phyloP scores from a whole-genome alignment of 2,888 invertebrate genomes.

The Eueremaeus valkanovi region DNA sequence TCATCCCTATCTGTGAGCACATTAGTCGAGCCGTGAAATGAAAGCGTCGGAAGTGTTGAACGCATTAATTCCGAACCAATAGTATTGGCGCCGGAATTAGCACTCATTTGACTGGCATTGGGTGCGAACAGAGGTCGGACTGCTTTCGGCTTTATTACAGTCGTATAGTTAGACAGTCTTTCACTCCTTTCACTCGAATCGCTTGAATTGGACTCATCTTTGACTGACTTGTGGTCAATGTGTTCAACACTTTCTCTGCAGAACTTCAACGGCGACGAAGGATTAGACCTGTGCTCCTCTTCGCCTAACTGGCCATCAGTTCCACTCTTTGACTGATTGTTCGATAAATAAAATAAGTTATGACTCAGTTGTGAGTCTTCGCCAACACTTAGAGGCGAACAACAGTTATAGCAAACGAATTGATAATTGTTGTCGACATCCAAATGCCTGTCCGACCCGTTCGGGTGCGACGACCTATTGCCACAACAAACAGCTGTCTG shows the following conservation, averaged over 20 bases:
- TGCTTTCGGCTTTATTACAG: slow-evolving; percentile 46
- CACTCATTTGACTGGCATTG: neutral
- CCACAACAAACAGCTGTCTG: neutral
- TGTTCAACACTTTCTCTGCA: slow-evolving; percentile 6
- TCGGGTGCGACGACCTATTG: neutral
- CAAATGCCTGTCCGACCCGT: neutral
- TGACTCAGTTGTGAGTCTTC: slow-evolving; percentile 14
- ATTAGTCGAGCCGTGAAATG: slow-evolving; percentile 24
- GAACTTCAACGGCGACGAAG: slow-evolving; percentile 20
- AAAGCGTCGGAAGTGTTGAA: slow-evolving; percentile 5
- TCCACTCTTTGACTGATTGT: neutral
- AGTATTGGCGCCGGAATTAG: neutral
- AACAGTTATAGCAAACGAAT: slow-evolving; percentile 25
- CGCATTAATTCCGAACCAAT: neutral
- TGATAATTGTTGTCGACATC: slow-evolving; percentile 2
- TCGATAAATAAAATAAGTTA: slow-evolving; percentile 18
- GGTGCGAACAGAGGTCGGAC: slow-evolving; percentile 39
- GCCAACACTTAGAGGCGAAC: slow-evolving; percentile 21
- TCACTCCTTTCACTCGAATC: neutral
- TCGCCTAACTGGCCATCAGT: neutral
- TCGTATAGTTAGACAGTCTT: slow-evolving; percentile 19
- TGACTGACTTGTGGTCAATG: neutral
- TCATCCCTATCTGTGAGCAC: slow-evolving; percentile 16
- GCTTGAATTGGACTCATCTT: neutral
- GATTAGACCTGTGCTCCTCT: slow-evolving; percentile 4